Conservation (phyloP, 2,797 vertebrate species). For the Pseudochirops corinnae region DNA sequence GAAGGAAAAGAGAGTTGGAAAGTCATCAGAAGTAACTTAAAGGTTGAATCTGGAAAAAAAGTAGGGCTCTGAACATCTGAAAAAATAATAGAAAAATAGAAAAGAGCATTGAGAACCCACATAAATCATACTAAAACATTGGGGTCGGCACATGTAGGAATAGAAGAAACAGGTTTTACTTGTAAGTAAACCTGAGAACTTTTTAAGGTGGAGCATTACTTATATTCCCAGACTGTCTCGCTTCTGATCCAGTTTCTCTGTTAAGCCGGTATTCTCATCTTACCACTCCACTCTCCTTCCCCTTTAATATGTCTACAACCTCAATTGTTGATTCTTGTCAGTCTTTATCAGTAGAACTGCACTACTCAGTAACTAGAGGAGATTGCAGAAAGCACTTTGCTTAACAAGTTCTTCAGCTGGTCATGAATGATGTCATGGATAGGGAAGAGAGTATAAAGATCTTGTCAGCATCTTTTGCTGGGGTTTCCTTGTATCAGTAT, state of each 20-base stretch:
- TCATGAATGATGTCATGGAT: background rate
- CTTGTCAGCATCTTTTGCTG: background rate
- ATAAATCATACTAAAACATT: conserved; percentile 11
- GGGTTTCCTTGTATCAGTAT: background rate
- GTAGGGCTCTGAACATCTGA: background rate
- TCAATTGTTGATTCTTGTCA: background rate
- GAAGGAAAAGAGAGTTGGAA: background rate
- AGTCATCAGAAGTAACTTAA: background rate
- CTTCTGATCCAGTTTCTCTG: background rate
- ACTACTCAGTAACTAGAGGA: background rate
- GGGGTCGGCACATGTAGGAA: background rate
- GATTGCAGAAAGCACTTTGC: background rate
- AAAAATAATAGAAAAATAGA: background rate
- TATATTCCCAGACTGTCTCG: background rate
- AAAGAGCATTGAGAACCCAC: conserved; percentile 15
- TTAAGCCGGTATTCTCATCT: background rate
- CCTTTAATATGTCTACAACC: background rate
- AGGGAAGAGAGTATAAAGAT: background rate
- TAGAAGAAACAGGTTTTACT: background rate
- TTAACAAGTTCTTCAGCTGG: background rate
- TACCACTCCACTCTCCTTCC: background rate
- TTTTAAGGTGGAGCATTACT: background rate
- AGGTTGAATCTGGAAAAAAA: background rate
- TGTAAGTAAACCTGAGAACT: background rate
- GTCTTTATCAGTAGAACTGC: background rate